These are phyloP conservation scores for Scolopax bukidnonensis DNA, from an alignment of 2,797 vertebrate genomes.

Conservation along the genomic window DNA sequence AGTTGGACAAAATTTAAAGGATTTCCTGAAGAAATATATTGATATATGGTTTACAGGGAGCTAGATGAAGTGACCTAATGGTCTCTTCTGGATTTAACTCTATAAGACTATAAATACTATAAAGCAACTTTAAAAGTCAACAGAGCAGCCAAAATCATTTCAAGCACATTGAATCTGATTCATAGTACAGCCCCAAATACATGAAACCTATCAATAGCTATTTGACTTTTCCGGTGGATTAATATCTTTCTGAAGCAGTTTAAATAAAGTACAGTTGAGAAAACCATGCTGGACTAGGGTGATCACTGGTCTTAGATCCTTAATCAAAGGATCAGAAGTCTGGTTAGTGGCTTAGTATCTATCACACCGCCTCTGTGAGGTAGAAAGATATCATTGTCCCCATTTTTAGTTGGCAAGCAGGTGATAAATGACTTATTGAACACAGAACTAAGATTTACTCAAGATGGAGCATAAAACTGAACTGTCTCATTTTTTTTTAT, in stretches of 20 bases:
- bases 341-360: neutral
- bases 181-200: neutral
- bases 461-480: neutral
- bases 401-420: neutral
- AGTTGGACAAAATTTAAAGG: neutral
- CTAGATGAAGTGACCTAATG: neutral
- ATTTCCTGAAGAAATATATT: neutral
- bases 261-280: neutral
- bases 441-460: neutral
- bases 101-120: neutral
- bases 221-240: neutral
- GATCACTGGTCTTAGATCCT: neutral
- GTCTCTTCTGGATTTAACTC: neutral
- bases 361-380: neutral
- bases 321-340: neutral
- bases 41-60: neutral
- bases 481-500: neutral
- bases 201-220: neutral
- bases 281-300: neutral
- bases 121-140: neutral
- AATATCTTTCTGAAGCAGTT: neutral
- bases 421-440: neutral
- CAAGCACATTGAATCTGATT: neutral
- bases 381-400: neutral
- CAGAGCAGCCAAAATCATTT: neutral